Conservation (phyloP, 2,888 invertebrate species). For the Ectemnius cavifrons region DNA sequence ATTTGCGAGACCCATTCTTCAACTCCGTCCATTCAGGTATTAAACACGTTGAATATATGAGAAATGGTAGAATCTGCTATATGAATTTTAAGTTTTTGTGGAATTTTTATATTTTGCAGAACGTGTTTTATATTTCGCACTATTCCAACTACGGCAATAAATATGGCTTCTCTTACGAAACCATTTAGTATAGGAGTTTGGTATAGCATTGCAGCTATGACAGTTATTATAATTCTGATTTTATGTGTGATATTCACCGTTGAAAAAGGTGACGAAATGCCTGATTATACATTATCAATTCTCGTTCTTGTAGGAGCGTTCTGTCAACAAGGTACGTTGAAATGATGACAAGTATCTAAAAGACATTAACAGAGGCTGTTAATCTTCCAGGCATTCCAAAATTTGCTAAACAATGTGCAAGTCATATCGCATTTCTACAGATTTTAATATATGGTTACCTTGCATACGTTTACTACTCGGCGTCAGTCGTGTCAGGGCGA, state of each 20-base stretch:
- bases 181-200: conserved; percentile 62
- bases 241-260: conserved; percentile 51
- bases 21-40: too few species aligned
- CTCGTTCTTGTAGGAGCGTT: conserved; percentile 59
- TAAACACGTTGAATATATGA: too few species aligned
- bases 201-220: conserved; percentile 54
- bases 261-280: conserved; percentile 46
- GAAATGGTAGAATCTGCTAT: too few species aligned
- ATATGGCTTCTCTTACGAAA: conserved; percentile 56
- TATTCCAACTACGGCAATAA: conserved; percentile 52
- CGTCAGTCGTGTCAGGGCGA: conserved; percentile 70
- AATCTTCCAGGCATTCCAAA: conserved; percentile 61
- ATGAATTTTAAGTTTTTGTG: conserved; percentile 1
- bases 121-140: conserved; percentile 67
- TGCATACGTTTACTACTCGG: conserved; percentile 71
- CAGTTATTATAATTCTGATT: conserved; percentile 35
- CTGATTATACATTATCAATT: conserved; percentile 39
- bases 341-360: not conserved
- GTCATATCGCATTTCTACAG: conserved; percentile 66
- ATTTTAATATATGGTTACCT: conserved; percentile 67
- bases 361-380: too few species aligned
- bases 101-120: conserved; percentile 46
- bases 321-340: conserved; percentile 64
- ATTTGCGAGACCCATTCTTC: too few species aligned
- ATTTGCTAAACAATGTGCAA: conserved; percentile 56